Evolutionary conservation across 35 echinoderm and acorn worm genomes (phyloP), one percentile per base, ranked within the genome.

Genomic region (Antedon bifida): DNA sequence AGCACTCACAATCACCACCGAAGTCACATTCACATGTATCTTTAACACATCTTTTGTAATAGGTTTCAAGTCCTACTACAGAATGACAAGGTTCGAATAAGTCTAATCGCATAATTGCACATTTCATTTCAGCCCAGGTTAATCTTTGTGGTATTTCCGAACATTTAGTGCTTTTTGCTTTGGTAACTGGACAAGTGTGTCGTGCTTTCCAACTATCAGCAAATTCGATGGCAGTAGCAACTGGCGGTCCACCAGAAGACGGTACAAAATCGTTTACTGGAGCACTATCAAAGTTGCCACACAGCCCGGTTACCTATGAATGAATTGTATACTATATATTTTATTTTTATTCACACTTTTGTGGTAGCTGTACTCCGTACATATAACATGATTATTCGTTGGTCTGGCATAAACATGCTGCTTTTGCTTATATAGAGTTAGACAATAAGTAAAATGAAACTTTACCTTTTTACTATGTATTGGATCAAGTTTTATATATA

Each of bases 401-500:
- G n/a, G n/a, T n/a, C n/a, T n/a, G n/a, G n/a, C n/a, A n/a, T n/a
- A n/a, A n/a, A n/a, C n/a, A n/a, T n/a, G n/a, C n/a, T n/a, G n/a
- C n/a, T n/a, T n/a, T n/a, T n/a, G n/a, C n/a, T n/a, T n/a, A n/a
- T n/a, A n/a, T n/a, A n/a, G n/a, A n/a, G n/a, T n/a, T n/a, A n/a
- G n/a, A n/a, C n/a, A n/a, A n/a, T n/a, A n/a, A n/a, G n/a, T n/a
- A n/a, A n/a, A n/a, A n/a, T n/a, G n/a, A n/a, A n/a, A n/a, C n/a
- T n/a, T n/a, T 86, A 89, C 86, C 87, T 86, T 77, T 36, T 28
- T 35, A 75, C 84, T 86, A 31, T 78, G 84, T 1, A 56, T 19
- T 10, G 78, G 74, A 31, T 74, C 46, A 16, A 93, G 36, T 34
- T 86, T 88, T 76, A 97, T 74, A 35, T 92, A 79, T 3, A 92